Evolutionary conservation across 2,888 invertebrate genomes (phyloP).

Genomic region (Caenorhabditis wallacei): DNA sequence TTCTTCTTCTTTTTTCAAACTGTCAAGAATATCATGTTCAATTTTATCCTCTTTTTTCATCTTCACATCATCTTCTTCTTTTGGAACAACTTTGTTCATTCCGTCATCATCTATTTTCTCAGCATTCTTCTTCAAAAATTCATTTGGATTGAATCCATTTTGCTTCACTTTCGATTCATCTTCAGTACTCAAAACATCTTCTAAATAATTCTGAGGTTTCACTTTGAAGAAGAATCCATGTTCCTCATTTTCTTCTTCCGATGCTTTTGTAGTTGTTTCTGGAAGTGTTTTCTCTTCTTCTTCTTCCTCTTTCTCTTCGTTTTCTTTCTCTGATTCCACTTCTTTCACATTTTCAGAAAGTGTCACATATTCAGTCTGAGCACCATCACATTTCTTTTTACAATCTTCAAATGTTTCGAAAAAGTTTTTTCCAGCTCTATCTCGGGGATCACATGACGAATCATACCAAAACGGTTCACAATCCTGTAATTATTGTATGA

Average conservation of each 20-base stretch:
- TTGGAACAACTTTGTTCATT: neutral
- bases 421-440: constrained; percentile 68
- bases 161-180: neutral
- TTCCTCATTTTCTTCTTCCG: constrained; percentile 18
- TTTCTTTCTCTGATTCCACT: neutral
- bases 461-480: constrained; percentile 83
- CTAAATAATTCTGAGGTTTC: constrained; percentile 52
- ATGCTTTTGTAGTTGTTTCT: neutral
- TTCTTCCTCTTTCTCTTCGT: neutral
- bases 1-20: constrained; percentile 21
- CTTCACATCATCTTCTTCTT: constrained; percentile 7
- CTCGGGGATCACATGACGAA: constrained; percentile 72
- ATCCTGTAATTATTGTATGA: constrained; percentile 32
- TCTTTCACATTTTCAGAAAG: constrained; percentile 9
- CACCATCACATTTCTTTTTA: constrained; percentile 35
- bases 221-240: constrained; percentile 50
- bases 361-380: constrained; percentile 11
- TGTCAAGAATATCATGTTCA: constrained; percentile 17
- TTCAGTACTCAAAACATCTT: constrained; percentile 44
- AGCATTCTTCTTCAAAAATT: constrained; percentile 30
- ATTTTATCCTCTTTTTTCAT: constrained; percentile 15
- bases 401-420: constrained; percentile 67
- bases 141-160: constrained; percentile 45
- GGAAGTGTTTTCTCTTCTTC: neutral
- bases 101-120: constrained; percentile 17